These are phyloP conservation scores for Poicephalus meyeri DNA, from an alignment of 2,113 vertebrate genomes.

Conservation along the genomic window DNA sequence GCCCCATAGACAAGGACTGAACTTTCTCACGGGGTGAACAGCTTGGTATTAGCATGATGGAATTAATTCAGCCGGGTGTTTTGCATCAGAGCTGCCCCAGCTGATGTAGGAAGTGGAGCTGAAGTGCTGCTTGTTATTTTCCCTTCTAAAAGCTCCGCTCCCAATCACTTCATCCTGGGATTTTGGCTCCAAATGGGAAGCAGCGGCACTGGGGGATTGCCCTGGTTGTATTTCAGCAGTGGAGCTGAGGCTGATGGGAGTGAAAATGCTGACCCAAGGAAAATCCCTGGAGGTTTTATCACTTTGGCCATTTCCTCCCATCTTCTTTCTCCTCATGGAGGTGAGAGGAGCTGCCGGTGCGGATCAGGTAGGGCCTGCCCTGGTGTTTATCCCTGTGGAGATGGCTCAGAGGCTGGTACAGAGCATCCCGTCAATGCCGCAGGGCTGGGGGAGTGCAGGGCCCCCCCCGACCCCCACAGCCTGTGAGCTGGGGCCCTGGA, in stretches of 20 bases:
- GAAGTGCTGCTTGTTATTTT: neutral
- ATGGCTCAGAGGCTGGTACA: rapidly evolving
- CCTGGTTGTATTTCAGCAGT: neutral
- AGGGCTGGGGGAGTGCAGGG: rapidly evolving
- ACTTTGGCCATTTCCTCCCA: rapidly evolving
- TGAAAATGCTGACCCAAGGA: neutral
- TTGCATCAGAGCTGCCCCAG: neutral
- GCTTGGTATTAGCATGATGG: neutral
- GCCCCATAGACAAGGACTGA: rapidly evolving
- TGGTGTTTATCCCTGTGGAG: neutral
- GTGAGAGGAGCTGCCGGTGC: rapidly evolving
- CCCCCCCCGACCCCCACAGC: rapidly evolving
- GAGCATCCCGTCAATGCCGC: neutral
- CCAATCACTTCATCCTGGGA: neutral
- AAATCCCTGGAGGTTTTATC: neutral
- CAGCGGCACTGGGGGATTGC: rapidly evolving
- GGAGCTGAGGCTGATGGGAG: rapidly evolving
- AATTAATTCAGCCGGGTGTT: neutral
- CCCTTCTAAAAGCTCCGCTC: neutral
- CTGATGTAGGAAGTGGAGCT: neutral
- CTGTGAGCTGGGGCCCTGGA: neutral
- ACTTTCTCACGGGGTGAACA: neutral
- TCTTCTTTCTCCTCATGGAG: neutral
- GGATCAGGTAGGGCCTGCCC: neutral
- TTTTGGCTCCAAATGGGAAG: neutral